Conservation (phyloP, 2,888 invertebrate species). For the Conops quadrifasciatus region DNA sequence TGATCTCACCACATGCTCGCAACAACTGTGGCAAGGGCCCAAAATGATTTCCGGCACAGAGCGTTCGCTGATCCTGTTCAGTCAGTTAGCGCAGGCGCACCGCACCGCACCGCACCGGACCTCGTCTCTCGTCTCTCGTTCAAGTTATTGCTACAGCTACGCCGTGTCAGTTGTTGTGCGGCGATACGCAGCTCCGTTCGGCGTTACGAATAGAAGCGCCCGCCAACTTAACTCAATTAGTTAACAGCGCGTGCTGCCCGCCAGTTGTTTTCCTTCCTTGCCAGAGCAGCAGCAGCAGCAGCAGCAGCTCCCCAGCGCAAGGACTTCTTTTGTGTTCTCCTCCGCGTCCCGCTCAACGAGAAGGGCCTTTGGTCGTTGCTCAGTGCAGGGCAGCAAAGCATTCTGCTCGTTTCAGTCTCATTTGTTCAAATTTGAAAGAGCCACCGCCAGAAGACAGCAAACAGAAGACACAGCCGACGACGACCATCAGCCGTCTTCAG, state of each 20-base stretch:
- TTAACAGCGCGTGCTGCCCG: constrained; percentile 60
- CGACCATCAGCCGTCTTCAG: constrained; percentile 4
- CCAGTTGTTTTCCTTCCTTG: constrained; percentile 25
- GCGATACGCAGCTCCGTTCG: constrained; percentile 11
- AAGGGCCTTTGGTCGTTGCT: background rate
- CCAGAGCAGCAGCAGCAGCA: constrained; percentile 41
- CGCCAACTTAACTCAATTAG: constrained; percentile 61
- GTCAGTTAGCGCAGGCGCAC: constrained; percentile 5
- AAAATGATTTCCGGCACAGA: constrained; percentile 23
- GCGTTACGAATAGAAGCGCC: constrained; percentile 46
- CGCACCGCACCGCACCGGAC: background rate
- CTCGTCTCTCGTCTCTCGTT: background rate
- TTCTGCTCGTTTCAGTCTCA: constrained; percentile 10
- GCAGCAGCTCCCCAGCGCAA: constrained; percentile 32
- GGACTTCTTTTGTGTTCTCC: constrained; percentile 26
- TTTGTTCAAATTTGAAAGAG: constrained; percentile 28
- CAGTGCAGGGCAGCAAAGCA: constrained; percentile 24
- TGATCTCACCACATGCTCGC: constrained; percentile 33
- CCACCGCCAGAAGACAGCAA: background rate
- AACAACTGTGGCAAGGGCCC: constrained; percentile 27
- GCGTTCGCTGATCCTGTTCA: constrained; percentile 21
- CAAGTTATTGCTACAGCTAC: constrained; percentile 4
- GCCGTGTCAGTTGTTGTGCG: constrained; percentile 32
- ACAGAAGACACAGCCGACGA: constrained; percentile 23
- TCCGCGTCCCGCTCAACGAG: constrained; percentile 2